These are phyloP conservation scores for Apolygus lucorum DNA, from an alignment of 1,140 invertebrate genomes.

Conservation along the genomic window DNA sequence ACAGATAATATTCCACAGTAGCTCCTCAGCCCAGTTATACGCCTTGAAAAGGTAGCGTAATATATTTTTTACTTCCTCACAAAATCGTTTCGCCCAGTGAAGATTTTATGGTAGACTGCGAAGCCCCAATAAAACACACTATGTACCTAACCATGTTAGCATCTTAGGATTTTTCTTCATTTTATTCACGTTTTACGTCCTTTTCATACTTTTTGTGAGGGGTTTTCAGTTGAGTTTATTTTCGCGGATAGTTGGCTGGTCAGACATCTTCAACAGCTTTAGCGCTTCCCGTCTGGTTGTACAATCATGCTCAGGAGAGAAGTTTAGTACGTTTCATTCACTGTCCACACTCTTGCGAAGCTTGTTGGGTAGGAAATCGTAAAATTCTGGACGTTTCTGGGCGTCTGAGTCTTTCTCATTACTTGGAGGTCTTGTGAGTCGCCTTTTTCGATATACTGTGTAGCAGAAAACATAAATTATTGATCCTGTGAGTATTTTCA, in stretches of 20 bases:
- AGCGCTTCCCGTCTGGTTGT: no score
- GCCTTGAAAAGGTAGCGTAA: not conserved
- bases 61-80: not conserved
- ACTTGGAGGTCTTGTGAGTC: no score
- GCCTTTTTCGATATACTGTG: no score
- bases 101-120: conserved; percentile 4
- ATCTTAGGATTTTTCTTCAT: not conserved
- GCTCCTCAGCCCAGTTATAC: not conserved
- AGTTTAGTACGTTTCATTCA: no score
- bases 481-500: no score
- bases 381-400: no score
- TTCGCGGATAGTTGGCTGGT: not conserved
- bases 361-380: no score
- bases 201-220: not conserved
- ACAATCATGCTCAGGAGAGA: no score
- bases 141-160: not conserved
- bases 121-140: not conserved
- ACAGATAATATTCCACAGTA: conserved; percentile 16
- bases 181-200: not conserved
- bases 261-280: conserved; percentile 2
- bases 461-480: no score
- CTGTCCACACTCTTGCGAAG: no score
- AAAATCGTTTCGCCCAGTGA: not conserved
- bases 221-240: no score
- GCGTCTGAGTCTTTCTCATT: no score